These are phyloP conservation scores for Mus spicilegus DNA, from an alignment of 2,113 vertebrate species.

Conservation along the genomic window DNA sequence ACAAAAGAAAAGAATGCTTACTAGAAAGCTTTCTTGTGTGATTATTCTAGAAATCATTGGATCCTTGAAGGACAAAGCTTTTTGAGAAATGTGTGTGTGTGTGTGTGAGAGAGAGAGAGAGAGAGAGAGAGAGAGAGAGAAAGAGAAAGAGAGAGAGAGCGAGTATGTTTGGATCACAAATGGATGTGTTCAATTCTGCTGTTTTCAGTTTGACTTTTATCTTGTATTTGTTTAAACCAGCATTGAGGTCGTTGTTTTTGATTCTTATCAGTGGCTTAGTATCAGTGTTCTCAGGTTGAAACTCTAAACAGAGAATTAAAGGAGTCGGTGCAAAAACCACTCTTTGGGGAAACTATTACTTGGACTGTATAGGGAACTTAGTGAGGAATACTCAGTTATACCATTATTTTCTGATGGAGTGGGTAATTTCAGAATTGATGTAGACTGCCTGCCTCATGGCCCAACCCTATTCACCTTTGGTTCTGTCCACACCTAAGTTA, in stretches of 20 bases:
- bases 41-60: slow-evolving; percentile 7
- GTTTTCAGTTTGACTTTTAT: background rate
- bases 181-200: background rate
- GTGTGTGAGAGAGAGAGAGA: too few species aligned
- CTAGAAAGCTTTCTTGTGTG: background rate
- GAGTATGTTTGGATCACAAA: background rate
- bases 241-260: background rate
- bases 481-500: background rate
- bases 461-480: background rate
- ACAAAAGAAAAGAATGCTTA: background rate
- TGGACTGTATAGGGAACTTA: background rate
- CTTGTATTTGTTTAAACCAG: background rate
- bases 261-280: background rate
- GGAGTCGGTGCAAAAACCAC: background rate
- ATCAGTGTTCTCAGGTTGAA: background rate
- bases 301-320: background rate
- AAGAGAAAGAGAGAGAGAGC: background rate
- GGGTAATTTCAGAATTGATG: background rate
- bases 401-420: background rate
- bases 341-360: background rate
- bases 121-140: too few species aligned
- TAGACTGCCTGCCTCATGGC: rapidly evolving
- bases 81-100: too few species aligned
- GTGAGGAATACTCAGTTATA: background rate
- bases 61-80: background rate